Evolutionary conservation across 1,140 invertebrate species (phyloP), one percentile per base, ranked within the genome.

Genomic region (Nomia melanderi): DNA sequence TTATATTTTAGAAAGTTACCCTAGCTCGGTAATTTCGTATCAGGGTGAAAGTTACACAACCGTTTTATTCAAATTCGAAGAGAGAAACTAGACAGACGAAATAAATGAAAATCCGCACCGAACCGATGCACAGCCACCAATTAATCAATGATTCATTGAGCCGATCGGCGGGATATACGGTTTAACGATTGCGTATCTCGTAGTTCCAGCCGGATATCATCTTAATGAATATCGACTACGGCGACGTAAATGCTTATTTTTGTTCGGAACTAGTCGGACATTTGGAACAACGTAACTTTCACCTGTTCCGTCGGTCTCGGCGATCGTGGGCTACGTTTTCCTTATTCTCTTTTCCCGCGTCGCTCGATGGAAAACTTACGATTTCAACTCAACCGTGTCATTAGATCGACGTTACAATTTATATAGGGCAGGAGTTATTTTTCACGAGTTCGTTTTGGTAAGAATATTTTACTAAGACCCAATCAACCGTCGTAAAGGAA

Each of bases 1-100:
- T 63, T 23, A 39, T 72, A 50, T 72, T 72, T 63, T 72, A 73
- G 60, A 73, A 73, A 73, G 59, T 73, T 20, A 53, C 9, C n/a
- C 29, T 2, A 27, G 39, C 33, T 8, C 1, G 44, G 17, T 20
- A 17, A 23, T 12, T 1, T n/a, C 23, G 14, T 33, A 36, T 50
- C 25, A 53, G 9, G 31, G 70, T 73, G 70, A 73, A 73, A 73
- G 70, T 73, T 44, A 71, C 33, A 47, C 54, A 60, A 71, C 56
- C n/a, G 29, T n/a, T 29, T 20, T 29, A 33, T 47, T 60, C 25
- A 36, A 41, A 63, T 36, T 27, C 6, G 25, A 53, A n/a, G 31
- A 27, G 31, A 39, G 60, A 39, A 64, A 73, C 44, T 23, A 53
- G 31, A 23, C 39, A n/a, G 39, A 20, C 44, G 14, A 20, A 33